Evolutionary conservation across 2,888 invertebrate species (phyloP).

Genomic region (Aplocera efformata): DNA sequence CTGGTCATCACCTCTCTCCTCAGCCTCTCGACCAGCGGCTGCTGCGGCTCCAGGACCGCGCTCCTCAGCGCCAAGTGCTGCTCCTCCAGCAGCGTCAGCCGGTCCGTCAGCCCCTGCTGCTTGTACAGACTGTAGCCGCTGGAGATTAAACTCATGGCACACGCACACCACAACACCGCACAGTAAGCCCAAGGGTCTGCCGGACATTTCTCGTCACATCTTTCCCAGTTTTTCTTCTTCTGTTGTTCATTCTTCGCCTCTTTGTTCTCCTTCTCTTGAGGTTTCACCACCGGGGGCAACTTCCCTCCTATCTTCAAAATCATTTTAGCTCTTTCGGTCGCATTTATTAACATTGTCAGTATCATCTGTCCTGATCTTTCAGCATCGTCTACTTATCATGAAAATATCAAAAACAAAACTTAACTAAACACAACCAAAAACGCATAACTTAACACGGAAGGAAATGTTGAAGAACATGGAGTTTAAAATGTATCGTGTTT

Average conservation of each 20-base stretch:
- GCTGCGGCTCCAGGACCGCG: slow-evolving; percentile 73
- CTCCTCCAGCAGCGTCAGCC: slow-evolving; percentile 77
- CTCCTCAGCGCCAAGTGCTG: slow-evolving; percentile 77
- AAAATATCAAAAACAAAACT: slow-evolving; percentile 1
- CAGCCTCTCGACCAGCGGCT: slow-evolving; percentile 78
- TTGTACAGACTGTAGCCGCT: slow-evolving; percentile 82
- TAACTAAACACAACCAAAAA: slow-evolving; percentile 17
- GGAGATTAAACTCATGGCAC: slow-evolving; percentile 82
- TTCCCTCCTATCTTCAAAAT: slow-evolving; percentile 70
- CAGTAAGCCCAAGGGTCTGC: slow-evolving; percentile 70
- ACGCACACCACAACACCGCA: slow-evolving; percentile 82
- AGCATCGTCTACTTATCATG: slow-evolving; percentile 19
- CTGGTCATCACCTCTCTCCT: slow-evolving; percentile 74
- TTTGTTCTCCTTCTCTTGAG: slow-evolving; percentile 41
- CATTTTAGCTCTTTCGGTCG: slow-evolving; percentile 46
- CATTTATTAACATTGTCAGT: slow-evolving; percentile 22
- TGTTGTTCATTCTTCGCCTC: slow-evolving; percentile 50
- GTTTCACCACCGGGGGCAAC: slow-evolving; percentile 46
- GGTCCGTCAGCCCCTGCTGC: slow-evolving; percentile 76
- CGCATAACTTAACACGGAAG: slow-evolving; percentile 8
- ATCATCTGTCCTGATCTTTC: slow-evolving; percentile 38
- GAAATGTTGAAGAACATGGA: slow-evolving; percentile 18
- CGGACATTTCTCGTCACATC: slow-evolving; percentile 60
- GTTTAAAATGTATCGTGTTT: slow-evolving; percentile 53
- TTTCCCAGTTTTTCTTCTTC: slow-evolving; percentile 56